phyloP scores from a whole-genome alignment of 2,113 vertebrate species.

The Tetrax tetrax region DNA sequence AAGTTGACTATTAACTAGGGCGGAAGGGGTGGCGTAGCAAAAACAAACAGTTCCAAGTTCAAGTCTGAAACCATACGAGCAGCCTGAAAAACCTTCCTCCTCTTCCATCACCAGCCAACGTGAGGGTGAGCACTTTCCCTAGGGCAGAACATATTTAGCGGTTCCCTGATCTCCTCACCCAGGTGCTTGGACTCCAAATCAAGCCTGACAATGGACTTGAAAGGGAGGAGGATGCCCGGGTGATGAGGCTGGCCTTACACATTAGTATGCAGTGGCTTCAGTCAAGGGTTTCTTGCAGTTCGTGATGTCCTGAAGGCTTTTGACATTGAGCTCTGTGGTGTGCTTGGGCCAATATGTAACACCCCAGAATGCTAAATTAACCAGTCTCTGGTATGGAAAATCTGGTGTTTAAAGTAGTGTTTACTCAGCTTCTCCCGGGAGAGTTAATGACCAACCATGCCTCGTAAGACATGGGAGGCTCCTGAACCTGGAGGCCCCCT shows the following conservation, averaged over 20 bases:
- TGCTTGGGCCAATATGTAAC: background rate
- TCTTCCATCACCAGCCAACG: background rate
- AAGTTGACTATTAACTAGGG: conserved; percentile 68
- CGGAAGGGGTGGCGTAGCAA: conserved; percentile 64
- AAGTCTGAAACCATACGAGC: conserved; percentile 51
- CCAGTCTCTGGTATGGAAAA: background rate
- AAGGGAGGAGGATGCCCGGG: background rate
- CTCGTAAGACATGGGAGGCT: background rate
- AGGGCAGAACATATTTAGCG: background rate
- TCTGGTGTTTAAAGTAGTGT: background rate
- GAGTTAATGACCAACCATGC: background rate
- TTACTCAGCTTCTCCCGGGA: background rate
- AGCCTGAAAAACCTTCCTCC: conserved; percentile 5
- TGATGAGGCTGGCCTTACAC: background rate
- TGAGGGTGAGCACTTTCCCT: background rate
- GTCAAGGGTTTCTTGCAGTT: background rate
- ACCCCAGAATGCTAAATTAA: background rate
- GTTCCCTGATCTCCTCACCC: background rate
- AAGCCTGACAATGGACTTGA: background rate
- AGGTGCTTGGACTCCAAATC: background rate
- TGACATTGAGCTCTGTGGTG: accelerated
- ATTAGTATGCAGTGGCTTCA: background rate
- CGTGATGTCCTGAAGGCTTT: background rate
- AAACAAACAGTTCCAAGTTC: conserved; percentile 73
- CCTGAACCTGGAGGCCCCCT: background rate